These are phyloP conservation scores for Simalia tracyae DNA, from an alignment of 2,797 vertebrate species.

Conservation along the genomic window DNA sequence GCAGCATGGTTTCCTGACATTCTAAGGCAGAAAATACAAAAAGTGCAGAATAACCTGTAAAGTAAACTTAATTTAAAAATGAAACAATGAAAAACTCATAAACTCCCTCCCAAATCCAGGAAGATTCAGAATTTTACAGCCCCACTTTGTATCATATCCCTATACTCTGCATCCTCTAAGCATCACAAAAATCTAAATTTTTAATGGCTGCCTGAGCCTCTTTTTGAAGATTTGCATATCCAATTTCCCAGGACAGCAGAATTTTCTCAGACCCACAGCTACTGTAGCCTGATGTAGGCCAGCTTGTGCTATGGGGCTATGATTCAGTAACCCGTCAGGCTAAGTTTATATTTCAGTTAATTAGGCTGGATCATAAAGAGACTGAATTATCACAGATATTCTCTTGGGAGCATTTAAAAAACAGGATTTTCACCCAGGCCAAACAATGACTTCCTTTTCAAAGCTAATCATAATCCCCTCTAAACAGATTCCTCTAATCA, in stretches of 20 bases:
- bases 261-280: not conserved
- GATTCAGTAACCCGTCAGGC: slow-evolving; percentile 4
- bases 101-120: not conserved
- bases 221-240: not conserved
- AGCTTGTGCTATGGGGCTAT: not conserved
- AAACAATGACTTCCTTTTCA: slow-evolving; percentile 62
- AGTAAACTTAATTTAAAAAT: not conserved
- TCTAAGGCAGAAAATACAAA: not conserved
- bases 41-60: not conserved
- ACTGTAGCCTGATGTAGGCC: not conserved
- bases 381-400: not conserved
- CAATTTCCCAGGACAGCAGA: not conserved
- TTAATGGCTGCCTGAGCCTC: not conserved
- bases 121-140: not conserved
- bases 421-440: not conserved
- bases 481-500: slow-evolving; percentile 34
- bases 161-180: not conserved
- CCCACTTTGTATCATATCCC: not conserved
- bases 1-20: not conserved
- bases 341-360: not conserved
- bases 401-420: not conserved
- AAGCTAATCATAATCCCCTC: slow-evolving; percentile 67
- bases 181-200: not conserved
- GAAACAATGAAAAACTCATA: not conserved
- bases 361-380: not conserved